phyloP scores from a whole-genome alignment of 2,888 invertebrate genomes.

The Gnatocerus cornutus region DNA sequence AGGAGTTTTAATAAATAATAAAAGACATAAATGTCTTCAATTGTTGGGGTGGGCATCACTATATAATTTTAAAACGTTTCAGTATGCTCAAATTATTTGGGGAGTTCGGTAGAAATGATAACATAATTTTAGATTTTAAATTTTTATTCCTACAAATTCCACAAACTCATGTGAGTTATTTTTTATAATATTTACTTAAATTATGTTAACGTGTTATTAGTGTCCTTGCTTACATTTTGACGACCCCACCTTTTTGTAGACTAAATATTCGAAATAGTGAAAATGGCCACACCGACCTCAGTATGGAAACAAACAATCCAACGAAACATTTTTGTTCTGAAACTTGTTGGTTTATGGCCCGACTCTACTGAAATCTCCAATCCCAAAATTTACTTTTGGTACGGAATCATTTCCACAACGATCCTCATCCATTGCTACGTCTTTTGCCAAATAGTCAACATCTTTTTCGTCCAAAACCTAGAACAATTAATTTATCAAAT shows the following conservation, averaged over 20 bases:
- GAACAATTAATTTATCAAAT: background rate
- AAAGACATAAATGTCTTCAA: background rate
- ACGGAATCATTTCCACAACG: background rate
- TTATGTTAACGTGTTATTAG: background rate
- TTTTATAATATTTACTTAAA: too few species aligned
- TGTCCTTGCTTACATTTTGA: background rate
- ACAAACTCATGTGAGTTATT: too few species aligned
- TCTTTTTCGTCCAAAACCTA: conserved; percentile 17
- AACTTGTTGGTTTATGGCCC: conserved; percentile 21
- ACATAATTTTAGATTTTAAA: too few species aligned
- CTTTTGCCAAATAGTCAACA: background rate
- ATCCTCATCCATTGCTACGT: conserved; percentile 2
- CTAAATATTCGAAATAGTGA: background rate
- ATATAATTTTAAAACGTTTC: too few species aligned
- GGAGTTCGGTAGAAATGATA: background rate
- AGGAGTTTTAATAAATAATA: background rate
- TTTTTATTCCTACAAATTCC: too few species aligned
- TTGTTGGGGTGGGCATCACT: too few species aligned
- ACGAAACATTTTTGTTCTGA: conserved; percentile 4
- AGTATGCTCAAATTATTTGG: background rate
- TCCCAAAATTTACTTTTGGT: conserved; percentile 1
- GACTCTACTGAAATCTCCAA: background rate
- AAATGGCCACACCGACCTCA: background rate
- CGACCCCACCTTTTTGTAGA: background rate
- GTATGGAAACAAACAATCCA: background rate